Base-by-base conservation (phyloP, 2,797 vertebrate species). In the Dryobates pubescens region DNA sequence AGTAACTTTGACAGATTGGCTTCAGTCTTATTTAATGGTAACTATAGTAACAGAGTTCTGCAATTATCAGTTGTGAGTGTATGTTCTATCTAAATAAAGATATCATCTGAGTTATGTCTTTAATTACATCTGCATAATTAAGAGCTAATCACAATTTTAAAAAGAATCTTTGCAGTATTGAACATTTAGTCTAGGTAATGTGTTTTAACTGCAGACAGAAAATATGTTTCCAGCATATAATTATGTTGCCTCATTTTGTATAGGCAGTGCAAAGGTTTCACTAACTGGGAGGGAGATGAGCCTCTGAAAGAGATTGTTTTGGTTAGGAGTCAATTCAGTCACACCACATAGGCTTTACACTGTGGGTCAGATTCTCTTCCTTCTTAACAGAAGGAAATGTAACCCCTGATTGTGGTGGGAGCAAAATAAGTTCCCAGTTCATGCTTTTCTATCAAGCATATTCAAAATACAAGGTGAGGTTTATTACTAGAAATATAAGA, bases 51-150 rank as follows among this genome's bases (percentile, higher is more conserved):
- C 74, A 72, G 17, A 57, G 38, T 76, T 86, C 61, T 70, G 38
- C 45, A 82, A 63, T 84, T 91, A 70, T 45, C 36, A 81, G 7
- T 75, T 30, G 7, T 74, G 34, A 63, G 14, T 45, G 8, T 5
- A 13, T 58, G 9, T 51, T 86, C 68, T 76, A 73, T 5, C 19
- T 17, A 94, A 75, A 85, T 71, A 95, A 92, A 82, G 47, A 26
- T 67, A 63, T 45, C 6, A 53, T 56, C 59, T 78, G 17, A 26
- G 30, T 92, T 93, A 83, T 36, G 20, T 73, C 54, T 83, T 94
- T 92, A 92, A 86, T 90, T 72, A 77, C 30, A 64, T 36, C 27
- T 82, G 65, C 61, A 87, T 76, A 90, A 86, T 83, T 88, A 82
- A 77, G 41, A 91, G 41, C 10, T 89, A 86, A 86, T 91, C 45